Evolutionary conservation across 1,140 invertebrate genomes (phyloP).

Genomic region (Neodiprion lecontei): DNA sequence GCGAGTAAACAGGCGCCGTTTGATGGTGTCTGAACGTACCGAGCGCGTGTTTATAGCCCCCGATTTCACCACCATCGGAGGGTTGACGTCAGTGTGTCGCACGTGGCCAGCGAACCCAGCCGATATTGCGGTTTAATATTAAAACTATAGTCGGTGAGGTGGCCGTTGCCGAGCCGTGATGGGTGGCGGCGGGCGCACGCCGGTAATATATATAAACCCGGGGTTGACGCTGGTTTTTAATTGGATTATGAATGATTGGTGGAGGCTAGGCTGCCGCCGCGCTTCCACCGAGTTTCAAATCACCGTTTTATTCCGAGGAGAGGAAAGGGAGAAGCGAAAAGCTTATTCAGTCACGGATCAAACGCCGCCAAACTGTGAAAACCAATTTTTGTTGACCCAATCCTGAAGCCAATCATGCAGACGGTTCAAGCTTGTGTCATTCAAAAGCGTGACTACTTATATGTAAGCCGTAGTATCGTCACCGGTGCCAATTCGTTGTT

Average conservation of each 20-base stretch:
- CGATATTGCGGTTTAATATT: conserved; percentile 40
- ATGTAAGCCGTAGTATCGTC: too few relatives aligned
- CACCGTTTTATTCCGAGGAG: background rate
- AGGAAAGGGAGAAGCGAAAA: background rate
- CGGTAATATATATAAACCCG: background rate
- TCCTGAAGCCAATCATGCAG: too few relatives aligned
- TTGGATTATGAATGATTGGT: conserved; percentile 48
- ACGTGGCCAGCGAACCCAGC: conserved; percentile 36
- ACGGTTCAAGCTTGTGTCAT: too few relatives aligned
- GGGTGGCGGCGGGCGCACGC: conserved; percentile 18
- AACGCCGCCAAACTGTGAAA: background rate
- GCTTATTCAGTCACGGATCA: background rate
- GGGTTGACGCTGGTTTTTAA: conserved; percentile 37
- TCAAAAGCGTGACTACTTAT: too few relatives aligned
- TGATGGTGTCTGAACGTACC: background rate
- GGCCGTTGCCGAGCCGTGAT: conserved; percentile 27
- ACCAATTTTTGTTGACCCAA: too few relatives aligned
- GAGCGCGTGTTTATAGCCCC: background rate
- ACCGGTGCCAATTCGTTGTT: too few relatives aligned
- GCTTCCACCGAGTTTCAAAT: background rate
- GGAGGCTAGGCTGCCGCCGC: background rate
- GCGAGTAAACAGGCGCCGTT: background rate
- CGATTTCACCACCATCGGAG: background rate
- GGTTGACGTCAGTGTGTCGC: conserved; percentile 25
- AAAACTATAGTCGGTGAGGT: conserved; percentile 33